Evolutionary conservation across 1,140 invertebrate genomes (phyloP).

Genomic region (Bombus haemorrhoidalis): DNA sequence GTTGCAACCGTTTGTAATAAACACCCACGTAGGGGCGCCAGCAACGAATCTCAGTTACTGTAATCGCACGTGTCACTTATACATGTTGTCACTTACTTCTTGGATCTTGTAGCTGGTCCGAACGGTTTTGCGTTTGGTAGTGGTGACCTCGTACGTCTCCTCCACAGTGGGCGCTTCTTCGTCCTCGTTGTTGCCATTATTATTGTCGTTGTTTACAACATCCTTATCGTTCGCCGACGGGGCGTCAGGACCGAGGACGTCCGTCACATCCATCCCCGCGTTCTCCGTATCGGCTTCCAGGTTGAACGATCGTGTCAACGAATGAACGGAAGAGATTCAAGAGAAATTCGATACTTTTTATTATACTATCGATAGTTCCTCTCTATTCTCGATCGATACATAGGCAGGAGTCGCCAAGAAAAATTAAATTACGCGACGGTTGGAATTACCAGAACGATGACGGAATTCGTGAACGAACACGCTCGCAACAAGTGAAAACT

Average conservation of each 20-base stretch:
- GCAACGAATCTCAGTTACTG: slow-evolving; percentile 1
- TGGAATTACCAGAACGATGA: background rate
- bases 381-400: background rate
- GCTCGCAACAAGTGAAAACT: background rate
- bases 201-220: slow-evolving; percentile 33
- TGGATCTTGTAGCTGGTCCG: slow-evolving; percentile 86
- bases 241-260: slow-evolving; percentile 55
- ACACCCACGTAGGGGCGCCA: slow-evolving; percentile 47
- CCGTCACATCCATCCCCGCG: slow-evolving; percentile 75
- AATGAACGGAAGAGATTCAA: background rate
- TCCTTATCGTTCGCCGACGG: slow-evolving; percentile 12
- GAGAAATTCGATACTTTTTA: background rate
- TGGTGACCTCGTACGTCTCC: slow-evolving; percentile 83
- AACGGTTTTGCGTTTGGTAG: slow-evolving; percentile 85
- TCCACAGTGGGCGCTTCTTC: slow-evolving; percentile 75
- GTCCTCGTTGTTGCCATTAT: slow-evolving; percentile 52
- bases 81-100: slow-evolving; percentile 82
- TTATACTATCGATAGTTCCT: background rate
- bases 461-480: background rate
- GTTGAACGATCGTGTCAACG: slow-evolving; percentile 23
- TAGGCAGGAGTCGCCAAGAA: background rate
- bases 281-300: slow-evolving; percentile 60
- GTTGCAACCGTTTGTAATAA: slow-evolving; percentile 12
- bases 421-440: background rate
- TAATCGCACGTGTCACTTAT: slow-evolving; percentile 42